Conservation (phyloP, 2,797 vertebrate species). For the Sebastes minor region DNA sequence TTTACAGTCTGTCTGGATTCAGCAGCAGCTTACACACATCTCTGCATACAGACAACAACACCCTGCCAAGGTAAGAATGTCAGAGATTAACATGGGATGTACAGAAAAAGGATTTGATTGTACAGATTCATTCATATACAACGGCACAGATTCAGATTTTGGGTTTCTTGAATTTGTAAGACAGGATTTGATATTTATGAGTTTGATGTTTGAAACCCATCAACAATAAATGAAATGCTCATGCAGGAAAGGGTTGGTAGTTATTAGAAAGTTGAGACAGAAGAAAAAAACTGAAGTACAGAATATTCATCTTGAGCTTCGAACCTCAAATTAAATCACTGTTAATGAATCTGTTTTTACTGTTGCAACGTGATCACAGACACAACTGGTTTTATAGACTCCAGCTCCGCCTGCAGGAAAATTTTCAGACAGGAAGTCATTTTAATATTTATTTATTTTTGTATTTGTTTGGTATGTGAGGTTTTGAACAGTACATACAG, state of each 20-base stretch:
- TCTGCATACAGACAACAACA: slow-evolving; percentile 12
- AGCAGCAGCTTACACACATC: slow-evolving; percentile 20
- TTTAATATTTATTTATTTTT: neutral
- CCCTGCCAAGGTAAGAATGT: slow-evolving; percentile 55
- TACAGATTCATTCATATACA: no score
- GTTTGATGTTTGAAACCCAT: neutral
- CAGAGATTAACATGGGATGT: neutral
- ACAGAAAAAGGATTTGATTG: neutral
- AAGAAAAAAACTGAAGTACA: neutral
- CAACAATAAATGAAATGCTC: neutral
- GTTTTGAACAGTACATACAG: neutral
- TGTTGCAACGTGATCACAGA: neutral
- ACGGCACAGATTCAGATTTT: no score
- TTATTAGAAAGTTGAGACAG: neutral
- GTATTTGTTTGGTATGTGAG: neutral
- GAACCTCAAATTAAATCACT: neutral
- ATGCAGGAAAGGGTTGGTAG: neutral
- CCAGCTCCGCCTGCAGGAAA: neutral
- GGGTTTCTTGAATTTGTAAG: neutral
- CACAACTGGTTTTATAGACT: neutral
- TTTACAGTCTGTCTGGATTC: slow-evolving; percentile 31
- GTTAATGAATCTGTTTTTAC: neutral
- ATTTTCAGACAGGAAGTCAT: neutral
- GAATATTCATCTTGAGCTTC: no score
- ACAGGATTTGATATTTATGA: no score